phyloP scores from a whole-genome alignment of 2,113 vertebrate genomes.

The Pterophyllum scalare region DNA sequence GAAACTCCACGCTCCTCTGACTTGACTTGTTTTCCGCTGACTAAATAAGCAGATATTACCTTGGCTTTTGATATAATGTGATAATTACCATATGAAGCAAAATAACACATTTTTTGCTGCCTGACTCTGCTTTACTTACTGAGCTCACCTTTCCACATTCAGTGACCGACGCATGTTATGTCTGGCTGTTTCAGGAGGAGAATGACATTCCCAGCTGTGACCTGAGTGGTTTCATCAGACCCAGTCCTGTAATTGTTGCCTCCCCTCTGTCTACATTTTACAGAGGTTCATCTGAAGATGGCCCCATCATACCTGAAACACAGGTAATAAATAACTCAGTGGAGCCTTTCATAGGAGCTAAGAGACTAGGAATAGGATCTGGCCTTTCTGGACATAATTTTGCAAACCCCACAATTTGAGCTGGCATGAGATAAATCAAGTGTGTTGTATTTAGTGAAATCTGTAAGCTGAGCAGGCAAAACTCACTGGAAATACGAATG shows the following conservation, averaged over 20 bases:
- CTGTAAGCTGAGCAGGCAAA: background rate
- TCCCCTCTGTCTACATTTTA: conserved; percentile 95
- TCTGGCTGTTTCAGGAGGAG: conserved; percentile 83
- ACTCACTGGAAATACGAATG: background rate
- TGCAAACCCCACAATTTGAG: background rate
- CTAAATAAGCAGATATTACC: background rate
- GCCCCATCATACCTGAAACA: conserved; percentile 95
- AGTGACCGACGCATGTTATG: background rate
- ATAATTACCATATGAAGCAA: background rate
- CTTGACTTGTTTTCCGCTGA: background rate
- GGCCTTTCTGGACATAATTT: background rate
- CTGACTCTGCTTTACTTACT: background rate
- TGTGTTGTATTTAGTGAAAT: background rate
- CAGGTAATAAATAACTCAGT: conserved; percentile 83
- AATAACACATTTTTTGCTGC: background rate
- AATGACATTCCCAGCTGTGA: conserved; percentile 98
- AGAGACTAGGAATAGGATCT: background rate
- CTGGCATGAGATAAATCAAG: background rate
- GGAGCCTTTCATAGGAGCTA: background rate
- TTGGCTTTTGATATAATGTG: background rate
- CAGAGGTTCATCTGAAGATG: conserved; percentile 89
- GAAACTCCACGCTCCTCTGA: background rate
- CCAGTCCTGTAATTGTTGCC: conserved; percentile 91
- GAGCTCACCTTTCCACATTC: background rate
- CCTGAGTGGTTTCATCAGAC: conserved; percentile 94